Conservation (phyloP, 2,113 vertebrate species). For the Leuciscus idus region DNA sequence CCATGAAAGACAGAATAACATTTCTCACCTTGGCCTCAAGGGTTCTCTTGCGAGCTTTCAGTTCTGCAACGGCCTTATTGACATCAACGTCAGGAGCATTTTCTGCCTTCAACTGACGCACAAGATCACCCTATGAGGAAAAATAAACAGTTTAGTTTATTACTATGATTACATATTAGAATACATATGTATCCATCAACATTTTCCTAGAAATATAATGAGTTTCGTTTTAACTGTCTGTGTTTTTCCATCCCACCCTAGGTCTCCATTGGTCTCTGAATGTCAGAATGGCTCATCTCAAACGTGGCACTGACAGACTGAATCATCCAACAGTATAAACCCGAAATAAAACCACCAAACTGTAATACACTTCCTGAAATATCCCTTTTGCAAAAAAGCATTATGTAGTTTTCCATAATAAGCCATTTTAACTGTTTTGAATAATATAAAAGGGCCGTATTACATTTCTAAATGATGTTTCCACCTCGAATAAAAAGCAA, state of each 20-base stretch:
- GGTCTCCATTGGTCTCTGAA: background rate
- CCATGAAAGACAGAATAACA: background rate
- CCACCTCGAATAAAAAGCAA: background rate
- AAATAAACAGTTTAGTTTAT: background rate
- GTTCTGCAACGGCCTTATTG: conserved; percentile 92
- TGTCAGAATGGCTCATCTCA: conserved; percentile 9
- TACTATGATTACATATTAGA: background rate
- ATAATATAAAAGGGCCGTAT: background rate
- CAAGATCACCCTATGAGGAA: conserved; percentile 85
- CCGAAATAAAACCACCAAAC: background rate
- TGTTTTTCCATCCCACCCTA: conserved; percentile 1
- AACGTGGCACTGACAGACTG: conserved; percentile 48
- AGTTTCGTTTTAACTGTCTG: conserved; percentile 2
- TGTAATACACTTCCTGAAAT: background rate
- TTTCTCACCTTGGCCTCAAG: conserved; percentile 89
- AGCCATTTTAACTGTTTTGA: background rate
- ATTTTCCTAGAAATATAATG: background rate
- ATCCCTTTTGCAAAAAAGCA: background rate
- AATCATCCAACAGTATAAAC: background rate
- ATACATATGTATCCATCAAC: background rate
- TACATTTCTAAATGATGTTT: background rate
- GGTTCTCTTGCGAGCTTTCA: conserved; percentile 89
- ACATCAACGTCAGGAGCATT: conserved; percentile 91
- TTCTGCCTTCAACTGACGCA: conserved; percentile 91
- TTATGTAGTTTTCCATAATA: background rate